Conservation (phyloP, 2,113 vertebrate species). For the Macroglossus sobrinus region DNA sequence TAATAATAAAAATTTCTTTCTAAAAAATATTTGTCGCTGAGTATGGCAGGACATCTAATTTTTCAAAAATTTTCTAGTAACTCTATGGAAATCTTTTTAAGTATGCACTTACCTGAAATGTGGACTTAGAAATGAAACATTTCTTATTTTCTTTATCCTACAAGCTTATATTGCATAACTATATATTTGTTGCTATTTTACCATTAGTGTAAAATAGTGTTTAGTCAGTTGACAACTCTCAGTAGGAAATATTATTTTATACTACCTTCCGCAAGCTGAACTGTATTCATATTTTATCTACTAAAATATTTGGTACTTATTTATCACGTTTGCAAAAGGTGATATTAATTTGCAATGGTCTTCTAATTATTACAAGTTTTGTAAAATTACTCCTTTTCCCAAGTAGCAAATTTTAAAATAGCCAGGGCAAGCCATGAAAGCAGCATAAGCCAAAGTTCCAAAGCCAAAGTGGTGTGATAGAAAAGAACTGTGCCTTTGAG, state of each 20-base stretch:
- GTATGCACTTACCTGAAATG: background rate
- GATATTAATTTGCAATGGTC: background rate
- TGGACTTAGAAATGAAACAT: background rate
- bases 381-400: background rate
- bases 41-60: background rate
- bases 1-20: background rate
- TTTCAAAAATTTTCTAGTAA: background rate
- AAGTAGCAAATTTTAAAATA: background rate
- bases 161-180: background rate
- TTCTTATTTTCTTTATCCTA: background rate
- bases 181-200: background rate
- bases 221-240: background rate
- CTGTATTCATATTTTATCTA: background rate
- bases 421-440: background rate
- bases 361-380: background rate
- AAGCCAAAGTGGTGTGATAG: background rate
- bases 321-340: background rate
- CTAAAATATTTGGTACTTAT: background rate
- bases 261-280: background rate
- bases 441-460: background rate
- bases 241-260: constrained; percentile 13
- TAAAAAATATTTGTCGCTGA: background rate
- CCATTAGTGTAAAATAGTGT: background rate
- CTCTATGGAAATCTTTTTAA: background rate
- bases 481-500: background rate